These are phyloP conservation scores for Anthoscopus minutus DNA, from an alignment of 2,113 vertebrate genomes.

Conservation along the genomic window DNA sequence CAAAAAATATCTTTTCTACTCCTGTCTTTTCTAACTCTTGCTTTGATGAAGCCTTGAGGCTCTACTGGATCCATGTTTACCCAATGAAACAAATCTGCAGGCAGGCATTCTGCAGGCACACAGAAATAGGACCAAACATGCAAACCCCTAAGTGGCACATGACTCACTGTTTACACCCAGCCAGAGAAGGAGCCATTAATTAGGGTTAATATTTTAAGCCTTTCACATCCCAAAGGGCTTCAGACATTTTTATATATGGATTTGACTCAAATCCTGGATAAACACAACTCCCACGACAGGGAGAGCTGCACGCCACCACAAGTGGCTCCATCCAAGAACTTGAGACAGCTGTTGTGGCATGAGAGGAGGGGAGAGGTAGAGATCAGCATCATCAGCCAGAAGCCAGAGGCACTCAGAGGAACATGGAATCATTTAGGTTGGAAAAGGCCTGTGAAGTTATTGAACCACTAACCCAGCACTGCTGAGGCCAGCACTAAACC, in stretches of 20 bases:
- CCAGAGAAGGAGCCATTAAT: slow-evolving; percentile 29
- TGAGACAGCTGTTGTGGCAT: not conserved
- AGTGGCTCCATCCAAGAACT: not conserved
- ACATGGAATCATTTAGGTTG: not conserved
- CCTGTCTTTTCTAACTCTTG: not conserved
- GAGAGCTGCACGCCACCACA: not conserved
- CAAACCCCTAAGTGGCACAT: slow-evolving; percentile 49
- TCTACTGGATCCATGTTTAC: not conserved
- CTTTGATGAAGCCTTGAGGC: not conserved
- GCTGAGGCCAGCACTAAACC: not conserved
- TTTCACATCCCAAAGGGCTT: not conserved
- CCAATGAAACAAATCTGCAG: slow-evolving; percentile 11
- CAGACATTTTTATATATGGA: not conserved
- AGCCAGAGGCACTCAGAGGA: not conserved
- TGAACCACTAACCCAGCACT: not conserved
- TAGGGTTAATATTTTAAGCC: slow-evolving; percentile 52
- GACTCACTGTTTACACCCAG: slow-evolving; percentile 56
- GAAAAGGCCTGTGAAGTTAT: not conserved
- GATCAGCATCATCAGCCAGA: not conserved
- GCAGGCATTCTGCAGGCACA: not conserved
- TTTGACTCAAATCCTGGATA: not conserved
- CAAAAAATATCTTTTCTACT: not conserved
- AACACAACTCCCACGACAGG: slow-evolving; percentile 1
- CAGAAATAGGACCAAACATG: slow-evolving; percentile 54
- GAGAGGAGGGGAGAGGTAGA: not conserved